Conservation (phyloP, 2,888 invertebrate species). For the Exocentrus adspersus region DNA sequence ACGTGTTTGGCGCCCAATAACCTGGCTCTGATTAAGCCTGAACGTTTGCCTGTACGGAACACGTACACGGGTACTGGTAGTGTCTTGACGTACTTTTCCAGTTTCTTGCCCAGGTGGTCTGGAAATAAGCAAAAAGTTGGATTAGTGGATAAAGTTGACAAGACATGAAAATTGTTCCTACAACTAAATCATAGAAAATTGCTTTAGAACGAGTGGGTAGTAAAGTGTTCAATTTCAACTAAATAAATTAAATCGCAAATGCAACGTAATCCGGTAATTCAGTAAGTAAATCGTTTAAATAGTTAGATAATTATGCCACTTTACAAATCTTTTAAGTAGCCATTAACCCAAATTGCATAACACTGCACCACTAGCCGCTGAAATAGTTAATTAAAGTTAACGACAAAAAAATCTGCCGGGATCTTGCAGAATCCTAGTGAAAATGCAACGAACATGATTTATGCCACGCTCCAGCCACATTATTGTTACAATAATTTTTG, state of each 20-base stretch:
- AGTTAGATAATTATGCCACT: not conserved
- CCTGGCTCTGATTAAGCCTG: slow-evolving; percentile 95
- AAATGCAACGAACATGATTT: too few species aligned
- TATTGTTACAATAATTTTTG: too few species aligned
- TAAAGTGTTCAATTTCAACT: too few species aligned
- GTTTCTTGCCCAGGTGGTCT: slow-evolving; percentile 88
- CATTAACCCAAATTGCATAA: not conserved
- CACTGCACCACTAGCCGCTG: not conserved
- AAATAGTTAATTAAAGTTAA: not conserved
- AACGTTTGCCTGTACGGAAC: slow-evolving; percentile 89
- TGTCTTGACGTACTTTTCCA: slow-evolving; percentile 89
- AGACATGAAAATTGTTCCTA: too few species aligned
- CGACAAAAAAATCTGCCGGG: not conserved
- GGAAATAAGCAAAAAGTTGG: slow-evolving; percentile 47
- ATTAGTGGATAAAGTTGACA: too few species aligned
- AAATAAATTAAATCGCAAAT: too few species aligned
- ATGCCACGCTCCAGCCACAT: too few species aligned
- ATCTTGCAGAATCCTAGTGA: too few species aligned
- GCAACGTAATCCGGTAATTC: too few species aligned
- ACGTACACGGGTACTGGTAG: slow-evolving; percentile 89
- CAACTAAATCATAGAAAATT: too few species aligned
- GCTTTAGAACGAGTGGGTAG: too few species aligned
- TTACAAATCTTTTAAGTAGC: not conserved
- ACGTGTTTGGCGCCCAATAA: slow-evolving; percentile 94
- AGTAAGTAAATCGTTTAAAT: not conserved